A percentile compares a stretch with the other conserved stretches of the same genome.
Evolutionary conservation across 2,888 invertebrate genomes (phyloP).

Genomic region (Meiosimyza platycephala): DNA sequence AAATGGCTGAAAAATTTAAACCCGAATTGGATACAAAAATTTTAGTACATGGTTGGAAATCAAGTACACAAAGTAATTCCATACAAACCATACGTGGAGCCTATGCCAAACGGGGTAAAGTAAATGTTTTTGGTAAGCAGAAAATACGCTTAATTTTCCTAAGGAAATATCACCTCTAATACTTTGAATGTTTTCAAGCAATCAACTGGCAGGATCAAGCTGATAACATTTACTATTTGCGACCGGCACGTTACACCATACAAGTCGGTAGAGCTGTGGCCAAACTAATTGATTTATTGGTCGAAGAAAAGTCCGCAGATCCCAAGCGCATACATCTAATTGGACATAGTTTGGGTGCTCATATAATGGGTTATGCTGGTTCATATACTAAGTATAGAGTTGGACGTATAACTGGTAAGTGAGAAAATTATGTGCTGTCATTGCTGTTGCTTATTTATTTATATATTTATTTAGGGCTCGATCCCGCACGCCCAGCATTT

Average conservation of each 20-base stretch:
- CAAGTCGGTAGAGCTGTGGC: slow-evolving; percentile 65
- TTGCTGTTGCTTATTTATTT: slow-evolving; percentile 2
- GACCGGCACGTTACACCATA: slow-evolving; percentile 62
- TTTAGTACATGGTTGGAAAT: slow-evolving; percentile 66
- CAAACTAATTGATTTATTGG: slow-evolving; percentile 62
- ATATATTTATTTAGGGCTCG: slow-evolving; percentile 68
- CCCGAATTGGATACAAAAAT: slow-evolving; percentile 63
- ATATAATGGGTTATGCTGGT: slow-evolving; percentile 73
- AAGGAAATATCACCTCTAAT: background rate
- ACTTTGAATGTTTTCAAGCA: slow-evolving; percentile 44
- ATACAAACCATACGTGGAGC: slow-evolving; percentile 65
- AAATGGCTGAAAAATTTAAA: slow-evolving; percentile 62
- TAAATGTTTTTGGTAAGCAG: slow-evolving; percentile 60
- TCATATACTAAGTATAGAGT: slow-evolving; percentile 68
- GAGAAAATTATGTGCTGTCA: background rate
- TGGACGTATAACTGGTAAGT: slow-evolving; percentile 72
- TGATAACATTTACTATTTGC: slow-evolving; percentile 63
- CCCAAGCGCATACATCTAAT: slow-evolving; percentile 63
- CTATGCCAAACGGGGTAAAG: slow-evolving; percentile 58
- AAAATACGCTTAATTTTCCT: background rate
- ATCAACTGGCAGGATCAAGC: slow-evolving; percentile 66
- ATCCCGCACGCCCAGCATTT: slow-evolving; percentile 73
- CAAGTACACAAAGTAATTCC: slow-evolving; percentile 63
- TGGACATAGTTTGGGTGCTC: slow-evolving; percentile 73
- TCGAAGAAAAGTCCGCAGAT: slow-evolving; percentile 61